phyloP scores from a whole-genome alignment of 2,888 invertebrate genomes.

The Alsophila aescularia region DNA sequence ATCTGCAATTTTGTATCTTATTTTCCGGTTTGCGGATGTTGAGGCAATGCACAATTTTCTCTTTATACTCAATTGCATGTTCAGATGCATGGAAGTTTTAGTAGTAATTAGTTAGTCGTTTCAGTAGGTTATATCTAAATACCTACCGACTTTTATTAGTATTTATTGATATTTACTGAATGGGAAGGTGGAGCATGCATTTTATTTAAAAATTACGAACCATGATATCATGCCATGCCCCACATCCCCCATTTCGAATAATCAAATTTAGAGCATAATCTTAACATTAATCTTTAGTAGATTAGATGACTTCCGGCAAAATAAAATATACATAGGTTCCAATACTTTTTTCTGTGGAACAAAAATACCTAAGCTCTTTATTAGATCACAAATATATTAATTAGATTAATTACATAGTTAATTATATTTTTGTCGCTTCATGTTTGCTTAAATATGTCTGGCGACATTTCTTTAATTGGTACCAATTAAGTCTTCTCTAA shows the following conservation, averaged over 20 bases:
- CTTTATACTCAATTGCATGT: conserved; percentile 13
- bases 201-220: neutral
- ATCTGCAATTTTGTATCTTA: conserved; percentile 6
- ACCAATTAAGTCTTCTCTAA: conserved; percentile 29
- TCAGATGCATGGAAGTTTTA: conserved; percentile 5
- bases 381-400: conserved; percentile 4
- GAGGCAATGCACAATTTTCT: neutral
- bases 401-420: conserved; percentile 2
- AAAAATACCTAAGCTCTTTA: neutral
- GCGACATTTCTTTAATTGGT: conserved; percentile 53
- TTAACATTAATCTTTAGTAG: neutral
- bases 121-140: neutral
- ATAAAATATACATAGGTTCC: neutral
- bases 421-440: conserved; percentile 43
- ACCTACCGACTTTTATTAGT: neutral
- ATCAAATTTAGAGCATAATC: neutral
- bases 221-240: neutral
- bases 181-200: neutral
- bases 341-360: neutral
- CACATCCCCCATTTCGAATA: neutral
- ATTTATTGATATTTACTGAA: neutral
- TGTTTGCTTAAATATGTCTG: conserved; percentile 54
- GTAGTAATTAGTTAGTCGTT: neutral
- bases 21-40: conserved; percentile 8
- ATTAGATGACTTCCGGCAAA: neutral